A percentile compares a stretch with the other conserved stretches of the same genome.
Evolutionary conservation across 2,888 invertebrate species (phyloP).

Genomic region (Apodemia duryi): DNA sequence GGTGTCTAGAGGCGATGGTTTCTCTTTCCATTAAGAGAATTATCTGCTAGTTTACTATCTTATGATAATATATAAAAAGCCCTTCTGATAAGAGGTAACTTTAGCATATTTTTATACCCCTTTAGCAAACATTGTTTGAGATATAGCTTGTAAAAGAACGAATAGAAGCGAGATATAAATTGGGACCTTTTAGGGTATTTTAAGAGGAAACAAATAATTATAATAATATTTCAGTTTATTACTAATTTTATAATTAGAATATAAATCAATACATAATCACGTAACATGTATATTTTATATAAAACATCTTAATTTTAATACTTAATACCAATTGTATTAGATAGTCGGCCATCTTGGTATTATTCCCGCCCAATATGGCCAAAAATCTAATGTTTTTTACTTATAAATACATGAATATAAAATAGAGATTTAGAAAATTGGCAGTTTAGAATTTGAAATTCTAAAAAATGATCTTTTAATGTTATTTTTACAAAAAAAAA

Average conservation of each 20-base stretch:
- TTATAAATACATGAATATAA: slow-evolving; percentile 39
- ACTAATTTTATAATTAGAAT: slow-evolving; percentile 52
- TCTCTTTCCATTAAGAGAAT: too few species aligned
- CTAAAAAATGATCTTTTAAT: slow-evolving; percentile 20
- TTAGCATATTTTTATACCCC: too few species aligned
- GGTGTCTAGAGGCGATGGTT: too few species aligned
- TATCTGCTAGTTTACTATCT: too few species aligned
- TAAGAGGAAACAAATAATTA: slow-evolving; percentile 36
- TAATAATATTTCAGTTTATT: slow-evolving; percentile 63
- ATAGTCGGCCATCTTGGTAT: slow-evolving; percentile 64
- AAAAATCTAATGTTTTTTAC: slow-evolving; percentile 62
- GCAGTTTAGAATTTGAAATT: slow-evolving; percentile 36
- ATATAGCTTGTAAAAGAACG: too few species aligned
- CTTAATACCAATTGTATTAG: slow-evolving; percentile 58
- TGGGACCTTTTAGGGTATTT: too few species aligned
- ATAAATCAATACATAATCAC: slow-evolving; percentile 49
- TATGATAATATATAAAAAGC: too few species aligned
- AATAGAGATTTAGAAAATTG: slow-evolving; percentile 32
- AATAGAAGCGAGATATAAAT: too few species aligned
- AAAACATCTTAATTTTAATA: slow-evolving; percentile 38
- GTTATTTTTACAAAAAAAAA: slow-evolving; percentile 26
- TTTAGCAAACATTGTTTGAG: too few species aligned
- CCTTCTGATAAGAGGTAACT: too few species aligned
- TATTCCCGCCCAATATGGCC: slow-evolving; percentile 58
- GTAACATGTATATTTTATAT: slow-evolving; percentile 38